phyloP scores from a whole-genome alignment of 2,113 vertebrate genomes.

The Chaetodon auriga region DNA sequence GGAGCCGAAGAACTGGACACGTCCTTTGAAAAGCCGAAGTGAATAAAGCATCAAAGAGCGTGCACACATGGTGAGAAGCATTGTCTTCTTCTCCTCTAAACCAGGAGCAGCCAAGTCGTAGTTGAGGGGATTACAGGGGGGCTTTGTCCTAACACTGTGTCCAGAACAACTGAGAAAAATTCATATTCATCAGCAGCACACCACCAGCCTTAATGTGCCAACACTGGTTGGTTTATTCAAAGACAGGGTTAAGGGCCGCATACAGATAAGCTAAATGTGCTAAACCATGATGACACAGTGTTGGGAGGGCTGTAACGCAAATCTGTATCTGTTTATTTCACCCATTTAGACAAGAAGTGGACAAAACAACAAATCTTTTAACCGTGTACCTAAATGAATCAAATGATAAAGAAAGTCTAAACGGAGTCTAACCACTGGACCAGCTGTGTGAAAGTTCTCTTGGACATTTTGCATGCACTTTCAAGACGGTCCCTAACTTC shows the following conservation, averaged over 20 bases:
- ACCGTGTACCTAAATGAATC: background rate
- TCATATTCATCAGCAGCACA: slow-evolving; percentile 27
- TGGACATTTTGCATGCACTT: background rate
- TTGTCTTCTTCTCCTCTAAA: slow-evolving; percentile 68
- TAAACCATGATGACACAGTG: background rate
- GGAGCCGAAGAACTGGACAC: slow-evolving; percentile 66
- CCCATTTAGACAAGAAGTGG: background rate
- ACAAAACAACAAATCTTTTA: background rate
- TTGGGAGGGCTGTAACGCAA: background rate
- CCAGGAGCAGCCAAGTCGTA: slow-evolving; percentile 51
- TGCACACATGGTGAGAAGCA: slow-evolving; percentile 45
- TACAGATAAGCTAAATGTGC: background rate
- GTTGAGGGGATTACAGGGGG: slow-evolving; percentile 53
- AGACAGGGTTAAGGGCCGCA: background rate
- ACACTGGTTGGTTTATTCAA: slow-evolving; percentile 6
- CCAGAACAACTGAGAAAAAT: slow-evolving; percentile 47
- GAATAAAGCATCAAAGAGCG: slow-evolving; percentile 81
- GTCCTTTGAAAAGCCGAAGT: slow-evolving; percentile 71
- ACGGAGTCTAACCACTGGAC: background rate
- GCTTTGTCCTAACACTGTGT: slow-evolving; percentile 60
- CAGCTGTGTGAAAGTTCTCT: background rate
- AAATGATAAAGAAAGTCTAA: background rate
- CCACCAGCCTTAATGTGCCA: background rate
- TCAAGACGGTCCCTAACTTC: background rate
- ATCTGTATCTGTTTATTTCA: background rate